Percentiles rank a stretch among this genome's conserved stretches.
Conservation (phyloP, 2,888 invertebrate genomes). For the Parnassius apollo region DNA sequence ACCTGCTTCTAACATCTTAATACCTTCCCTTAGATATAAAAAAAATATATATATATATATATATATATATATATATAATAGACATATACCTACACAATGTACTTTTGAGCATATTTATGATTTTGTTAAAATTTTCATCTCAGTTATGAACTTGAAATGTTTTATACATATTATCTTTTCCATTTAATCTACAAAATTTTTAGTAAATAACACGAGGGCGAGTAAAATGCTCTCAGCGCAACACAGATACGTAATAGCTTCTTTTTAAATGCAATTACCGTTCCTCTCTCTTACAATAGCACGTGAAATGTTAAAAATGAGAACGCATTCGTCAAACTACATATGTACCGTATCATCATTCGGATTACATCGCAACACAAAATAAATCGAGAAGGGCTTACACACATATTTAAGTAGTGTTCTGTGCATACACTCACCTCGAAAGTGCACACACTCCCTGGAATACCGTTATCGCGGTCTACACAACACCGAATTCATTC, state of each 20-base stretch:
- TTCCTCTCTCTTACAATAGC: constrained; percentile 4
- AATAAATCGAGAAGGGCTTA: constrained; percentile 4
- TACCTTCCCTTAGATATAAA: too few relatives aligned
- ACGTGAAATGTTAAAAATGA: constrained; percentile 1
- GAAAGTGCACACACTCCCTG: constrained; percentile 18
- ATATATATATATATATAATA: too few relatives aligned
- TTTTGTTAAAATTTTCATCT: too few relatives aligned
- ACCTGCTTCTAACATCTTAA: too few relatives aligned
- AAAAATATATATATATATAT: too few relatives aligned
- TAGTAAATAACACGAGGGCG: background rate
- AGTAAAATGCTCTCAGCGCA: background rate
- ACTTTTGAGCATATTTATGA: too few relatives aligned
- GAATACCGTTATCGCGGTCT: constrained; percentile 31
- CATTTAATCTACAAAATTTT: too few relatives aligned
- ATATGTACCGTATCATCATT: background rate
- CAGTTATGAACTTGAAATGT: too few relatives aligned
- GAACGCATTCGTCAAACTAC: background rate
- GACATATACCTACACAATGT: too few relatives aligned
- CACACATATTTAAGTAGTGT: background rate
- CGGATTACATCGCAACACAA: background rate
- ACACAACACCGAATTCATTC: constrained; percentile 39
- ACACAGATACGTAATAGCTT: too few relatives aligned
- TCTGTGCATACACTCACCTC: constrained; percentile 16
- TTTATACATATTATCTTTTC: too few relatives aligned
- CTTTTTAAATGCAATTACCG: constrained; percentile 8